phyloP scores from a whole-genome alignment of 2,797 vertebrate genomes.

The Betta splendens region DNA sequence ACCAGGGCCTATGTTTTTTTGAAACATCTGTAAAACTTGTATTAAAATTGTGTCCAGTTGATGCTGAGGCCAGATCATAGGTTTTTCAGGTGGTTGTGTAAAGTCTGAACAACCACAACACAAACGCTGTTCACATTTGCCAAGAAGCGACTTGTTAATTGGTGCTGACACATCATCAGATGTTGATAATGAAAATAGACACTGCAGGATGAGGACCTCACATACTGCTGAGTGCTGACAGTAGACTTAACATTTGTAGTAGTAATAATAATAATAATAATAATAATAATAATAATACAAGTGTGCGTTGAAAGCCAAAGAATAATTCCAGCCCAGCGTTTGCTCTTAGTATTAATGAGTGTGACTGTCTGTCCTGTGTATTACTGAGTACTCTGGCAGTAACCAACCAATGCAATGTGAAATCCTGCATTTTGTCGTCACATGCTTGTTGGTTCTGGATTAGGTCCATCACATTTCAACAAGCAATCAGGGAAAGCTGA shows the following conservation, averaged over 20 bases:
- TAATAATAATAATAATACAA: constrained; percentile 7
- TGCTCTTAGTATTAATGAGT: neutral
- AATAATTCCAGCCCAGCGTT: constrained; percentile 9
- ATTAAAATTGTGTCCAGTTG: neutral
- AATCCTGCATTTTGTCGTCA: constrained; percentile 5
- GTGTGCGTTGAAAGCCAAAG: constrained; percentile 46
- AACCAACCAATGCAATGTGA: neutral
- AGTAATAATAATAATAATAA: constrained; percentile 3
- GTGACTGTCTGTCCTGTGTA: constrained; percentile 1
- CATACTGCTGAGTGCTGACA: neutral
- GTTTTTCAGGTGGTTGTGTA: neutral
- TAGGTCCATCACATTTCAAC: neutral
- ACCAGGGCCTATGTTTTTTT: constrained; percentile 51
- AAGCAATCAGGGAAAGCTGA: neutral
- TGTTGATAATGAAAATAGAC: constrained; percentile 8
- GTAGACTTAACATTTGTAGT: neutral
- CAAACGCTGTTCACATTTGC: constrained; percentile 20
- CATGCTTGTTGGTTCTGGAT: neutral
- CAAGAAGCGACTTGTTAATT: constrained; percentile 16
- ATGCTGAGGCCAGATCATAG: constrained; percentile 1
- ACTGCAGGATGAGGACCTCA: constrained; percentile 19
- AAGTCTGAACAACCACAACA: constrained; percentile 4
- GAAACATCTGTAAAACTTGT: neutral
- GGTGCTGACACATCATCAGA: constrained; percentile 34
- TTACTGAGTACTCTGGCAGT: neutral